Conservation (phyloP, 2,797 vertebrate genomes). For the Danio jaintianensis region DNA sequence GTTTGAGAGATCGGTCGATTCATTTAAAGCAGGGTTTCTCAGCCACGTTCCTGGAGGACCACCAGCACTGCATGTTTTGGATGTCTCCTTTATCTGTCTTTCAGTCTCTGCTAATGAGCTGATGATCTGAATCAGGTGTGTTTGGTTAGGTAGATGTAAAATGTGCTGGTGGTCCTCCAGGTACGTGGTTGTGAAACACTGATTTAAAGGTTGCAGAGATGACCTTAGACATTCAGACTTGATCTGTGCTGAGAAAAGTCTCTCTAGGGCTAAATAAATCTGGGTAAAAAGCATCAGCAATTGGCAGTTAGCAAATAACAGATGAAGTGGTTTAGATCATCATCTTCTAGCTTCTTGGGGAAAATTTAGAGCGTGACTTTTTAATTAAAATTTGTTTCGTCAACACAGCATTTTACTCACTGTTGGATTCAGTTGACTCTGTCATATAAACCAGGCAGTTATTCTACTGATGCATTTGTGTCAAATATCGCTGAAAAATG, state of each 20-base stretch:
- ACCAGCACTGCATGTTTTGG: too few species aligned
- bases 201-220: neutral
- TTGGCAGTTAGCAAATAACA: neutral
- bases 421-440: neutral
- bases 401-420: neutral
- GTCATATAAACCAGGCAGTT: neutral
- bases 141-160: too few species aligned
- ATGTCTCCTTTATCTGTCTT: too few species aligned
- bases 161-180: too few species aligned
- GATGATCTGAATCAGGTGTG: too few species aligned
- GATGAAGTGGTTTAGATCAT: neutral
- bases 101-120: too few species aligned
- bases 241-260: neutral
- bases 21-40: neutral
- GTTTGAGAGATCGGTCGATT: neutral
- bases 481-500: neutral
- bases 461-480: neutral
- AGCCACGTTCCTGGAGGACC: too few species aligned
- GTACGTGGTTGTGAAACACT: too few species aligned
- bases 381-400: neutral
- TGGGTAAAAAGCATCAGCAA: neutral
- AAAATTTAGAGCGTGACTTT: neutral
- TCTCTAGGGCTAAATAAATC: neutral
- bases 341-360: neutral
- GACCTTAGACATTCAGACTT: neutral